Percentiles rank a stretch among this genome's conserved stretches.
Conservation (phyloP, 2,113 vertebrate species). For the Fulica atra region DNA sequence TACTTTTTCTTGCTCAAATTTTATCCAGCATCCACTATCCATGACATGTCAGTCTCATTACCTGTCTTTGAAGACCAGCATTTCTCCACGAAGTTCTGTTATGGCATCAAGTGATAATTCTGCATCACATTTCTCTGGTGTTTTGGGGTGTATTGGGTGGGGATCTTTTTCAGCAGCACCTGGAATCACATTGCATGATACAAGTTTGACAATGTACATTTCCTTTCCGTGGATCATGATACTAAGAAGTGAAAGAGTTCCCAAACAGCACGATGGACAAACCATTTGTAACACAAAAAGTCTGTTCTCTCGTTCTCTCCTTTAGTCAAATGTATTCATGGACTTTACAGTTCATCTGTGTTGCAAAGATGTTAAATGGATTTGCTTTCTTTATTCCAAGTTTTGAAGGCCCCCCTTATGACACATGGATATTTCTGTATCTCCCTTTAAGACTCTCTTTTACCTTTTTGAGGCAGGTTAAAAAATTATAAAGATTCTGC, state of each 20-base stretch:
- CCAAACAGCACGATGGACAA: neutral
- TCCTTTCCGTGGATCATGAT: neutral
- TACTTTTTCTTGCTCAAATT: neutral
- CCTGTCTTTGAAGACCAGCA: constrained; percentile 91
- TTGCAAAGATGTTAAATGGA: neutral
- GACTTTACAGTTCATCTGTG: neutral
- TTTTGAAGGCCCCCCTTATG: neutral
- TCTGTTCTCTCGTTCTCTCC: neutral
- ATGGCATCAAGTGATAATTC: constrained; percentile 87
- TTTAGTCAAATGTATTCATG: neutral
- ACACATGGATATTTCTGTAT: neutral
- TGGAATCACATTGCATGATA: neutral
- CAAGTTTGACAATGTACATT: neutral
- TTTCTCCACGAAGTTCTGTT: constrained; percentile 87
- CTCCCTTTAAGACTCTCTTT: neutral
- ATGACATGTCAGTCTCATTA: constrained; percentile 24
- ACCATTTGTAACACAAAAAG: neutral
- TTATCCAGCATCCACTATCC: neutral
- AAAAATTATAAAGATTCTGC: neutral
- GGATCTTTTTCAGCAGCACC: constrained; percentile 77
- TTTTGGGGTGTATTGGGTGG: constrained; percentile 77
- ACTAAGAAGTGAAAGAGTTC: neutral
- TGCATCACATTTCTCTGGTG: constrained; percentile 87
- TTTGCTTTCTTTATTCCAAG: neutral
- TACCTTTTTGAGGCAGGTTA: neutral